These are phyloP conservation scores for Laticauda laticaudata DNA, from an alignment of 2,113 vertebrate species.

Conservation along the genomic window DNA sequence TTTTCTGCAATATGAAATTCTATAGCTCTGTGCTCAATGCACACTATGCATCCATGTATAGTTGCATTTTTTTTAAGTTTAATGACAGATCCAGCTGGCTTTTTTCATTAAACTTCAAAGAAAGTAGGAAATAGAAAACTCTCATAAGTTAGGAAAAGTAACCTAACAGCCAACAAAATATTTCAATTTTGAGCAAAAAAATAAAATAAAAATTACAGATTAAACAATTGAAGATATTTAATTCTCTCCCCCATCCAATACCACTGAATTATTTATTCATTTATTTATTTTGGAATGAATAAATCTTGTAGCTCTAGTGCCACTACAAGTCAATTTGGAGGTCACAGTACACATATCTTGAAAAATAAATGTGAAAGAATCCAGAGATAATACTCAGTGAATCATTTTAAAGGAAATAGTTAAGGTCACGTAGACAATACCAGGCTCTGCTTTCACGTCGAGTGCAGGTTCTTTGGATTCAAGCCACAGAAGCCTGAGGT, in stretches of 20 bases:
- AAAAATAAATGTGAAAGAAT: not conserved
- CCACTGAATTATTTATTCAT: not conserved
- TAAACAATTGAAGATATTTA: not conserved
- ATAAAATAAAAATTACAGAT: not conserved
- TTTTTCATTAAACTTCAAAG: not conserved
- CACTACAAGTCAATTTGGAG: not conserved
- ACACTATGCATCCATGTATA: not conserved
- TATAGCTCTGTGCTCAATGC: not conserved
- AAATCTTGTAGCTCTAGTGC: not conserved
- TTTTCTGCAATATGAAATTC: not conserved
- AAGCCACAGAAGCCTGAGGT: not conserved
- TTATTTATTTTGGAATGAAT: not conserved
- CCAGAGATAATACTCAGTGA: not conserved
- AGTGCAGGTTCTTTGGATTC: not conserved
- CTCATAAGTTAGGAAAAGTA: not conserved
- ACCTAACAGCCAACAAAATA: not conserved
- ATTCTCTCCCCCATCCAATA: not conserved
- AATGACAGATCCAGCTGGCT: not conserved
- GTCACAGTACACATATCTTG: not conserved
- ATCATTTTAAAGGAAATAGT: not conserved
- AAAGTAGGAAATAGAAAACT: not conserved
- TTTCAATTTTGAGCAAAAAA: not conserved
- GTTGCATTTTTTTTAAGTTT: no score
- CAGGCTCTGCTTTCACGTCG: not conserved
- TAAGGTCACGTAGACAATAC: not conserved